phyloP scores from a whole-genome alignment of 2,113 vertebrate genomes.

The Burhinus bistriatus region DNA sequence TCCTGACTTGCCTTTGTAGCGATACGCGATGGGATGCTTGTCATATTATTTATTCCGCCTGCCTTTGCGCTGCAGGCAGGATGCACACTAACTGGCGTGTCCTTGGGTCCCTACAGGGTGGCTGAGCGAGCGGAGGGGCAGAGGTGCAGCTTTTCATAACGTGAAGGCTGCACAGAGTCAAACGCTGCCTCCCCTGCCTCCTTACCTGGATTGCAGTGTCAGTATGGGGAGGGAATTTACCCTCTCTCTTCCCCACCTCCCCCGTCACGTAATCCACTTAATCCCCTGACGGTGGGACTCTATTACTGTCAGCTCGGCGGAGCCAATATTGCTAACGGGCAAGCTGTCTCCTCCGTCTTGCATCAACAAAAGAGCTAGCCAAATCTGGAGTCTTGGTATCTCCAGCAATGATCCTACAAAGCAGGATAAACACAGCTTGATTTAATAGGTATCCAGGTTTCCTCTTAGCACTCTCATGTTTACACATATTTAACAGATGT shows the following conservation, averaged over 20 bases:
- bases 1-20: neutral
- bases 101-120: rapidly evolving
- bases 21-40: rapidly evolving
- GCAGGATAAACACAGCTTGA: neutral
- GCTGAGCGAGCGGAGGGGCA: neutral
- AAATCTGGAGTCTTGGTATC: neutral
- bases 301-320: neutral
- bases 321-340: neutral
- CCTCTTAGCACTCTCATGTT: neutral
- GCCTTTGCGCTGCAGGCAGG: rapidly evolving
- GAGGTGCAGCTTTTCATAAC: neutral
- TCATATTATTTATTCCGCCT: rapidly evolving
- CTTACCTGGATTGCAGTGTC: neutral
- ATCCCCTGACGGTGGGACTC: neutral
- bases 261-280: neutral
- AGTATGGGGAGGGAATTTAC: neutral
- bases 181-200: neutral
- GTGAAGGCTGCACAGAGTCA: neutral
- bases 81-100: rapidly evolving
- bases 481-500: neutral
- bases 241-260: neutral
- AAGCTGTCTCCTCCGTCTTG: neutral
- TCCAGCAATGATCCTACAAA: neutral
- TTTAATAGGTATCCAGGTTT: neutral
- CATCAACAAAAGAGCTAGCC: neutral